Conservation (phyloP, 2,888 invertebrate genomes). For the Galerucella nymphaeae region DNA sequence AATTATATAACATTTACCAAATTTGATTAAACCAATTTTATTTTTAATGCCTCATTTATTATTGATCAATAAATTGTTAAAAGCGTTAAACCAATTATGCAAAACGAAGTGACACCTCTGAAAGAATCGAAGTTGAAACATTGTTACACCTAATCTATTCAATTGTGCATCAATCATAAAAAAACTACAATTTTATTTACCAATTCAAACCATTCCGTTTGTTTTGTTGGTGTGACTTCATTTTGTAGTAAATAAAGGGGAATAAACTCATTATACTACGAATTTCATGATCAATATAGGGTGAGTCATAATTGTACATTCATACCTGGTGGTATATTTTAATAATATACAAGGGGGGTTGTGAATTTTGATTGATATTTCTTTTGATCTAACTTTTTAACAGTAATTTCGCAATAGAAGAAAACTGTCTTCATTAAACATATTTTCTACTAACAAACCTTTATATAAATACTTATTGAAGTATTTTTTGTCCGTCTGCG, state of each 20-base stretch:
- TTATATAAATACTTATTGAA: no score
- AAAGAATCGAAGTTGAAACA: background rate
- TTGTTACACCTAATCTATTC: background rate
- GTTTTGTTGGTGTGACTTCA: slow-evolving; percentile 1
- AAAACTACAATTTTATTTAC: background rate
- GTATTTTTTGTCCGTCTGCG: no score
- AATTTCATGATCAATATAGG: background rate
- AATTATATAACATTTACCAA: background rate
- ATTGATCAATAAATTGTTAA: background rate
- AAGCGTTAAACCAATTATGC: background rate
- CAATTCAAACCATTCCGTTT: background rate
- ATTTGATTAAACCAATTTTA: background rate
- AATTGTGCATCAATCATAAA: background rate
- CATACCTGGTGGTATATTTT: background rate
- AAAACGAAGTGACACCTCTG: background rate
- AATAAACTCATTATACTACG: background rate
- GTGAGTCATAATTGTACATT: background rate
- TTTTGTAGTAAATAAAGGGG: slow-evolving; percentile 1
- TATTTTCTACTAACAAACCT: no score
- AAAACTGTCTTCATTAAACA: no score
- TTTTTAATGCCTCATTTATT: background rate
- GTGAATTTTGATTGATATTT: no score
- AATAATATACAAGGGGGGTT: no score
- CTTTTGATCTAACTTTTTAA: no score
- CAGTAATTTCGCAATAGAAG: no score